Conservation (phyloP, 2,113 vertebrate species). For the Hemiscyllium ocellatum region DNA sequence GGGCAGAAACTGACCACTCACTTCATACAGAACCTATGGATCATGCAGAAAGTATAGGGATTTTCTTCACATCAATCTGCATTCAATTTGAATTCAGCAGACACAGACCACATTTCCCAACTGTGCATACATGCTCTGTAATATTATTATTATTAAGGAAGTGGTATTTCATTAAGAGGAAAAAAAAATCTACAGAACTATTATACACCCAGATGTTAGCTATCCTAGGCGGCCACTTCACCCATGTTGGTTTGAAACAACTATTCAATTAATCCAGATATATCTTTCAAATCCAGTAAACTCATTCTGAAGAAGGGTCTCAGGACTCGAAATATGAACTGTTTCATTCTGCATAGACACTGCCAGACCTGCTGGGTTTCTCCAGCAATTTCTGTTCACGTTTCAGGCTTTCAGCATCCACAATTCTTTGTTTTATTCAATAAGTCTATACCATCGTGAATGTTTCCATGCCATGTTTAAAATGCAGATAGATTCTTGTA, state of each 20-base stretch:
- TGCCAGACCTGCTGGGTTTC: too few species aligned
- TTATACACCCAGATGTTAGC: not conserved
- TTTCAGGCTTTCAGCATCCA: too few species aligned
- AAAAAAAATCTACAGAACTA: not conserved
- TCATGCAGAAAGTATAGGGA: not conserved
- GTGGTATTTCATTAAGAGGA: not conserved
- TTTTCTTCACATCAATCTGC: not conserved
- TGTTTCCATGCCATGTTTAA: not conserved
- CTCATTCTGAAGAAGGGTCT: too few species aligned
- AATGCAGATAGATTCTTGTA: not conserved
- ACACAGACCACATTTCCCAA: not conserved
- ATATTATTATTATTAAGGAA: not conserved
- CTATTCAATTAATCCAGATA: not conserved
- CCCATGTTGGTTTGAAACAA: not conserved
- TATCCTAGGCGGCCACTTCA: not conserved
- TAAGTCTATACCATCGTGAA: not conserved
- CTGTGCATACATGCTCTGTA: not conserved
- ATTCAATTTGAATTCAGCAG: not conserved
- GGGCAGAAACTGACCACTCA: not conserved
- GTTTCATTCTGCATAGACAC: too few species aligned
- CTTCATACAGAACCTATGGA: too few species aligned
- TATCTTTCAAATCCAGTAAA: not conserved
- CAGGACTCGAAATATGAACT: too few species aligned
- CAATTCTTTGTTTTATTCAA: too few species aligned
- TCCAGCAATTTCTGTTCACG: too few species aligned